These are phyloP conservation scores for Pseudomyrmex flavicornis DNA, from an alignment of 1,140 invertebrate genomes.

Conservation along the genomic window DNA sequence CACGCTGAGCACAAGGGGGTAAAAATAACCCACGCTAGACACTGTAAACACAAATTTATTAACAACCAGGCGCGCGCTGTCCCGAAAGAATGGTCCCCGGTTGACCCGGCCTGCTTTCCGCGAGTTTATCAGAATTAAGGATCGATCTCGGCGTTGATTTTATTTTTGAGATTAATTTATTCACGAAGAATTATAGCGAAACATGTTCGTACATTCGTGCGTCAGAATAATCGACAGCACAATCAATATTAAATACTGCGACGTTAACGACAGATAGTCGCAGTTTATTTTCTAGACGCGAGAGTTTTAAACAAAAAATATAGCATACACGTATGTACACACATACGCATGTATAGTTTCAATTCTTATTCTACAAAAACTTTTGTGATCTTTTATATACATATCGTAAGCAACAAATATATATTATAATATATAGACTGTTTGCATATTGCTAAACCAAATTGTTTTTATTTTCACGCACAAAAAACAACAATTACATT, in stretches of 20 bases:
- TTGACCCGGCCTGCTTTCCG: conserved; percentile 50
- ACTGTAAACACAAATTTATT: conserved; percentile 77
- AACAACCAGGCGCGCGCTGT: conserved; percentile 56
- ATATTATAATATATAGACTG: background rate
- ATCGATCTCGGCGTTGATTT: conserved; percentile 15
- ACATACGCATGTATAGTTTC: background rate
- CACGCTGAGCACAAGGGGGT: conserved; percentile 28
- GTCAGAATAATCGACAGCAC: conserved; percentile 9
- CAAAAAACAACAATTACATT: too few species aligned
- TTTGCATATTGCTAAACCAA: background rate
- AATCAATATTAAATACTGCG: background rate
- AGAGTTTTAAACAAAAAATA: background rate
- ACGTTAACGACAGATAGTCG: background rate
- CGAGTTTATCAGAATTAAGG: conserved; percentile 73
- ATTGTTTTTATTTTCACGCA: background rate
- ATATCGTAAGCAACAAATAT: background rate
- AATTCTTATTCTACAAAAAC: background rate
- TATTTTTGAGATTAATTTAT: conserved; percentile 1
- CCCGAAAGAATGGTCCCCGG: conserved; percentile 39
- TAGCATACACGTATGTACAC: too few species aligned
- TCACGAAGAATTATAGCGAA: conserved; percentile 63
- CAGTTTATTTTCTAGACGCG: background rate
- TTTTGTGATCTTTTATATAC: background rate
- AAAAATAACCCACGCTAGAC: conserved; percentile 68
- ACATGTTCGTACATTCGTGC: background rate